A percentile compares a stretch with the other conserved stretches of the same genome.
Evolutionary conservation across 2,113 vertebrate genomes (phyloP).

Genomic region (Cinclus cinclus): DNA sequence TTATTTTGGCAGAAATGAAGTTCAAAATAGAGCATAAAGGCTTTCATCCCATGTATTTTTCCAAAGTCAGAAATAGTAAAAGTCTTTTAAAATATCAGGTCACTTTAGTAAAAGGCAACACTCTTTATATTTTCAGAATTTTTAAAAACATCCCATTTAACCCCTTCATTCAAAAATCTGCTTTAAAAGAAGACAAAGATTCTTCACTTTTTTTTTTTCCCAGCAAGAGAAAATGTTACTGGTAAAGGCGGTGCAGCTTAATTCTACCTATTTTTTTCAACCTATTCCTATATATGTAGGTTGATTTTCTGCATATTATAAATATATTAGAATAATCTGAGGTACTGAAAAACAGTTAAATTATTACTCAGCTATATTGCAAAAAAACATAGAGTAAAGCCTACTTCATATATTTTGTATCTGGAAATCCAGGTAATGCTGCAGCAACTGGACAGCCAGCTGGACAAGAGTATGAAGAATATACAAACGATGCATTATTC

Average conservation of each 20-base stretch:
- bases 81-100: not conserved
- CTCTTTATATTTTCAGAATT: not conserved
- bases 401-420: not conserved
- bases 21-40: not conserved
- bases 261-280: not conserved
- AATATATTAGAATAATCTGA: not conserved
- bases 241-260: not conserved
- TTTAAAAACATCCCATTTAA: not conserved
- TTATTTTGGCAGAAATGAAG: conserved; percentile 1
- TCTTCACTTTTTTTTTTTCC: not conserved
- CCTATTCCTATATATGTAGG: not conserved
- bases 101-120: not conserved
- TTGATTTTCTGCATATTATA: not conserved
- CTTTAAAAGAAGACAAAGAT: not conserved
- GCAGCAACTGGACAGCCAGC: conserved; percentile 8
- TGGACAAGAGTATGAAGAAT: conserved; percentile 13
- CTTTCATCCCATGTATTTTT: not conserved
- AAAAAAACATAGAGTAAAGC: not conserved
- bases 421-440: conserved; percentile 17
- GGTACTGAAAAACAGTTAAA: not conserved
- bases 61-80: not conserved
- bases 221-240: not conserved
- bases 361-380: not conserved
- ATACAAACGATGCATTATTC: not conserved
- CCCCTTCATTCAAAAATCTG: not conserved